phyloP scores from a whole-genome alignment of 2,888 invertebrate genomes.

The Magallana nippona region DNA sequence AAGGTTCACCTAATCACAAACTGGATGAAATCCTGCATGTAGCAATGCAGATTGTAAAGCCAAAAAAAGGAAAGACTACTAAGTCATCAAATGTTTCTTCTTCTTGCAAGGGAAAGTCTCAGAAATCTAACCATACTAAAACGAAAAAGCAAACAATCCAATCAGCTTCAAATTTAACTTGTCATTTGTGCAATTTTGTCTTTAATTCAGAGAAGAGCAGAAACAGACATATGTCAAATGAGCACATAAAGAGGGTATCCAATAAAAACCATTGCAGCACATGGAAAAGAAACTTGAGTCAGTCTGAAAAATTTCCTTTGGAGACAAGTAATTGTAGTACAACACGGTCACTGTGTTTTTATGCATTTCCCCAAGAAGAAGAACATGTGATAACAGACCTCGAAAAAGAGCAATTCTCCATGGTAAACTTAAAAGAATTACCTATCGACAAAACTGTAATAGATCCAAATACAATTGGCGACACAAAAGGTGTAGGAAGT shows the following conservation, averaged over 20 bases:
- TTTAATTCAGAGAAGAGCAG: not conserved
- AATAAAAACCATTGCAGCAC: not conserved
- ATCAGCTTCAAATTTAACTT: not conserved
- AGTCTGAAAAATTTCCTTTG: not conserved
- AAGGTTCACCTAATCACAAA: not conserved
- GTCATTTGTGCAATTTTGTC: conserved; percentile 1
- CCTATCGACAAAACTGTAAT: no score
- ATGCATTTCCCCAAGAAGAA: no score
- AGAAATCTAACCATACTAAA: not conserved
- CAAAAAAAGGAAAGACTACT: not conserved
- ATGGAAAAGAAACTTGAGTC: not conserved
- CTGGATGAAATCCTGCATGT: conserved; percentile 16
- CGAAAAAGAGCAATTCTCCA: no score
- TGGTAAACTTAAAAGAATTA: no score
- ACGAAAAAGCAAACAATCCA: not conserved
- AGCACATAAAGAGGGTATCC: not conserved
- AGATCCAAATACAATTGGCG: no score
- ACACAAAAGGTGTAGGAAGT: no score
- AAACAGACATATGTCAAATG: conserved; percentile 10
- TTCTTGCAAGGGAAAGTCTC: not conserved
- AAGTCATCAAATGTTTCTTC: not conserved
- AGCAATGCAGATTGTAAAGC: conserved; percentile 5
- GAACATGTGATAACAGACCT: no score
- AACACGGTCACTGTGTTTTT: no score
- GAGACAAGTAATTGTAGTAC: not conserved